Evolutionary conservation across 2,797 vertebrate species (phyloP).

Genomic region (Microchirus variegatus): DNA sequence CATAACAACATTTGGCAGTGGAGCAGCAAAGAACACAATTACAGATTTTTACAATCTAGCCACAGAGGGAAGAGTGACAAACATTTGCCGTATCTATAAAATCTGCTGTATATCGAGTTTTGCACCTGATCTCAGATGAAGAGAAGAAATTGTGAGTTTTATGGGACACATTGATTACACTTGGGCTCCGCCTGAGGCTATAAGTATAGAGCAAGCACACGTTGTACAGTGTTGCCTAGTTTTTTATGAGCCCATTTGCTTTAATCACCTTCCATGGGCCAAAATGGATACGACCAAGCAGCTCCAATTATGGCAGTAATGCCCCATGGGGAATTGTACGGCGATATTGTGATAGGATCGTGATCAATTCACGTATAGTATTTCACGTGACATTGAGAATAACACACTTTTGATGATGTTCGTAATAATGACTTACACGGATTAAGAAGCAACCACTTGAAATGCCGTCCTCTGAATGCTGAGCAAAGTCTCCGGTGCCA

Average conservation of each 20-base stretch:
- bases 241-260: conserved; percentile 78
- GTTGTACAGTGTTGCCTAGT: conserved; percentile 58
- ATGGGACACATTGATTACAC: conserved; percentile 79
- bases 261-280: conserved; percentile 77
- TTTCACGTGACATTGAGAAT: conserved; percentile 21
- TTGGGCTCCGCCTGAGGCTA: conserved; percentile 65
- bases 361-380: conserved; percentile 26
- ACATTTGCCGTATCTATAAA: conserved; percentile 73
- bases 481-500: conserved; percentile 26
- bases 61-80: conserved; percentile 44
- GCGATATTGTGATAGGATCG: conserved; percentile 33
- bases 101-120: conserved; percentile 51
- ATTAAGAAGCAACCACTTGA: conserved; percentile 2
- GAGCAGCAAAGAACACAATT: conserved; percentile 50
- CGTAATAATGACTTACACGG: conserved; percentile 23
- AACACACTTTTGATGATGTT: conserved; percentile 25
- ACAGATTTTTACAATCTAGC: conserved; percentile 65
- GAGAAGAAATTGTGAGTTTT: conserved; percentile 73
- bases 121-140: conserved; percentile 72
- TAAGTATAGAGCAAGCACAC: conserved; percentile 49
- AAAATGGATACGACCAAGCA: conserved; percentile 67
- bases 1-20: conserved; percentile 35
- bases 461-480: conserved; percentile 14
- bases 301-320: conserved; percentile 58
- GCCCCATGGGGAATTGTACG: conserved; percentile 47